A percentile compares a stretch with the other conserved stretches of the same genome.
phyloP scores from a whole-genome alignment of 2,113 vertebrate species.

The Corythornis cristatus region DNA sequence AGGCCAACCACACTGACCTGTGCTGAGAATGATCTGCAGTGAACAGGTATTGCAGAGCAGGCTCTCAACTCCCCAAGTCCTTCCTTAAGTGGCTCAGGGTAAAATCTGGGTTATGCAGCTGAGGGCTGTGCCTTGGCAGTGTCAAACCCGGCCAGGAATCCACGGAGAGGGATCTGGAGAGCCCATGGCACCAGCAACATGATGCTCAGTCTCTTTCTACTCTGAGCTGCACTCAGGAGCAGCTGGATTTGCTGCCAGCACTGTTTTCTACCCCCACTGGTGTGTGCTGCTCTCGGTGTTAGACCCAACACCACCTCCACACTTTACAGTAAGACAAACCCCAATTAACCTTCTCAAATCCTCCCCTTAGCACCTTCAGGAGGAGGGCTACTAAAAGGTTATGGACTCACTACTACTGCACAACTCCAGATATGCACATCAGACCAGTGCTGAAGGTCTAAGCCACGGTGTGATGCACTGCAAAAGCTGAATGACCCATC shows the following conservation, averaged over 20 bases:
- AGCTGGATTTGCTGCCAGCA: background rate
- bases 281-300: no score
- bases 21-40: background rate
- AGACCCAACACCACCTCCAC: background rate
- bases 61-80: background rate
- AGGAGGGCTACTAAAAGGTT: no score
- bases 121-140: background rate
- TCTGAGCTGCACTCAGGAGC: fast-evolving
- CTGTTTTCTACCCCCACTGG: fast-evolving
- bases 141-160: background rate
- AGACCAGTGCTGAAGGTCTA: background rate
- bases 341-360: fast-evolving
- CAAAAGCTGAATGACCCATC: background rate
- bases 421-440: background rate
- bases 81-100: background rate
- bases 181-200: background rate
- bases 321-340: background rate
- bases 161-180: background rate
- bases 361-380: background rate
- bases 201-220: fast-evolving
- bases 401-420: background rate
- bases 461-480: fast-evolving
- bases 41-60: background rate
- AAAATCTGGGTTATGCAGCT: slow-evolving; percentile 22
- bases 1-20: background rate